Percentiles rank a stretch among this genome's conserved stretches.
These are phyloP conservation scores for Baccha elongata DNA, from an alignment of 2,888 invertebrate genomes.

Conservation along the genomic window DNA sequence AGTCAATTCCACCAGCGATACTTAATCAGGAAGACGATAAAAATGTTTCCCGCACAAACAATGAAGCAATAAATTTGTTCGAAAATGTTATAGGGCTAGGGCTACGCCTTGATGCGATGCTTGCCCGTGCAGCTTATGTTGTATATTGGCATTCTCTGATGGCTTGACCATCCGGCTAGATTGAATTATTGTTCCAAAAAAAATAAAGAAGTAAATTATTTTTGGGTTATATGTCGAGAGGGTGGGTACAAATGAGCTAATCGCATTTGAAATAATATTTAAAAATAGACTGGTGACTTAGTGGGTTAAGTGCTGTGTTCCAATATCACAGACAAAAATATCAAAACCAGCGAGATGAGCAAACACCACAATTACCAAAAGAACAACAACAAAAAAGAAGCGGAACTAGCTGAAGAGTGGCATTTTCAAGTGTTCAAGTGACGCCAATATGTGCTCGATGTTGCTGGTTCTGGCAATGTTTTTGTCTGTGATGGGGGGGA, in stretches of 20 bases:
- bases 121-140: background rate
- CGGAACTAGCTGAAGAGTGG: conserved; percentile 72
- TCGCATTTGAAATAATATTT: conserved; percentile 2
- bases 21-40: conserved; percentile 75
- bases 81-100: conserved; percentile 74
- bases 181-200: conserved; percentile 9
- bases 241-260: conserved; percentile 19
- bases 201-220: no score
- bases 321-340: conserved; percentile 24
- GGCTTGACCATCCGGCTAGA: conserved; percentile 45
- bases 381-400: conserved; percentile 24
- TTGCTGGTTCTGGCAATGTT: conserved; percentile 56
- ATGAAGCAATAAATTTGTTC: conserved; percentile 75
- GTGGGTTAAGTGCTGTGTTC: conserved; percentile 66
- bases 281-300: conserved; percentile 58
- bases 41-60: conserved; percentile 61
- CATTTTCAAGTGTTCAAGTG: conserved; percentile 72
- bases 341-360: conserved; percentile 7
- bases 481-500: conserved; percentile 72
- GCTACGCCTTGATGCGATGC: conserved; percentile 47
- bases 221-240: background rate
- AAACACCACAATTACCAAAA: conserved; percentile 8
- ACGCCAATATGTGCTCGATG: conserved; percentile 58
- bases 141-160: no score
- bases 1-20: conserved; percentile 73